Conservation (phyloP, 1,140 invertebrate genomes). For the Heliconius hewitsoni region DNA sequence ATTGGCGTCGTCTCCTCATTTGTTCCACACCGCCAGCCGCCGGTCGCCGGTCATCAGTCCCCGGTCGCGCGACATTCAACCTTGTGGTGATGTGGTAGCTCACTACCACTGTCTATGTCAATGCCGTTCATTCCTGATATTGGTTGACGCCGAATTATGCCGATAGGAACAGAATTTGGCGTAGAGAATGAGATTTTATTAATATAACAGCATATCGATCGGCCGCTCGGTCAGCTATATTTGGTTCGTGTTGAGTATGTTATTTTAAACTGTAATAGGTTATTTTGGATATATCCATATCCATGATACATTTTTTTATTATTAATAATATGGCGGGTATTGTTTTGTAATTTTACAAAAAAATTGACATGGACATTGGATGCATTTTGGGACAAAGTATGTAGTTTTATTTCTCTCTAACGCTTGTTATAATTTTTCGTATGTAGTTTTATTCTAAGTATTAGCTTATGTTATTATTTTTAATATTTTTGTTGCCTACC, state of each 20-base stretch:
- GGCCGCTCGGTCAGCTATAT: background rate
- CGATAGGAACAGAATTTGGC: background rate
- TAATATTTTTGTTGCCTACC: no score
- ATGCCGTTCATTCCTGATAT: slow-evolving; percentile 52
- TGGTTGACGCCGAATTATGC: slow-evolving; percentile 24
- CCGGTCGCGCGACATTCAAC: slow-evolving; percentile 54
- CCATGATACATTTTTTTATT: no score
- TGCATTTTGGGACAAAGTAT: no score
- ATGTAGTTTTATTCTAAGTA: no score
- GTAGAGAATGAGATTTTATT: background rate
- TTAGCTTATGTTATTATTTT: no score
- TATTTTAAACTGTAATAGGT: background rate
- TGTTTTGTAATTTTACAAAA: no score
- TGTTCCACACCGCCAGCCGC: slow-evolving; percentile 52
- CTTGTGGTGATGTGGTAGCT: slow-evolving; percentile 44
- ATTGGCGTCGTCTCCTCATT: slow-evolving; percentile 71
- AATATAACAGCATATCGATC: background rate
- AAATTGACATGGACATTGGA: no score
- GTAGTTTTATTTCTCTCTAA: no score
- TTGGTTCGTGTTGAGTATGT: background rate
- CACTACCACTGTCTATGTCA: slow-evolving; percentile 57
- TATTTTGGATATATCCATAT: background rate
- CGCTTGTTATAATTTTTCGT: no score
- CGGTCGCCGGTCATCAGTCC: slow-evolving; percentile 26
- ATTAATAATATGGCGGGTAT: no score